These are phyloP conservation scores for Peucedramus taeniatus DNA, from an alignment of 2,113 vertebrate species.

Conservation along the genomic window DNA sequence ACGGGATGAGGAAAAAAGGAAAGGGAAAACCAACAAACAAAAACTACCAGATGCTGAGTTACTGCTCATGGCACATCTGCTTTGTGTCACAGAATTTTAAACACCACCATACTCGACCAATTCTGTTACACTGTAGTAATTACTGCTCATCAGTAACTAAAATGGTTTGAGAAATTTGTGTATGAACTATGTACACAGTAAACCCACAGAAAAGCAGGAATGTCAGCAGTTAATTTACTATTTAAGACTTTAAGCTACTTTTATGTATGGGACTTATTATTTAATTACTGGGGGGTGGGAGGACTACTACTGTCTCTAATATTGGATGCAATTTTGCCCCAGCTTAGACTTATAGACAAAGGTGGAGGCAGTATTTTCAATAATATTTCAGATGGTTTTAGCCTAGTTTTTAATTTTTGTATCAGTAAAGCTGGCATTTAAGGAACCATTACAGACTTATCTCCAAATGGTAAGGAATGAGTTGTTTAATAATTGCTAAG, in stretches of 20 bases:
- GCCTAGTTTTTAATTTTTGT: neutral
- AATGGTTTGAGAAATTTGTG: neutral
- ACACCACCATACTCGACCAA: no score
- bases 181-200: neutral
- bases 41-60: neutral
- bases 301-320: neutral
- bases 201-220: neutral
- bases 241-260: neutral
- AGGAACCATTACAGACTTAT: neutral
- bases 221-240: neutral
- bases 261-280: neutral
- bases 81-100: neutral
- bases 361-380: neutral
- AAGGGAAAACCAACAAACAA: neutral
- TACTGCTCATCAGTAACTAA: neutral
- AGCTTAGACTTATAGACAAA: neutral
- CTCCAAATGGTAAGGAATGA: neutral
- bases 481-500: neutral
- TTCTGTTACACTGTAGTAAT: neutral
- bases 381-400: neutral
- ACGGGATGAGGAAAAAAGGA: accelerated
- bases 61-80: neutral
- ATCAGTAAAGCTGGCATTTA: neutral
- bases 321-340: neutral
- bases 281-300: neutral